Conservation (phyloP, 92 coral and sea anemone species). For the Meandrina meandrites region DNA sequence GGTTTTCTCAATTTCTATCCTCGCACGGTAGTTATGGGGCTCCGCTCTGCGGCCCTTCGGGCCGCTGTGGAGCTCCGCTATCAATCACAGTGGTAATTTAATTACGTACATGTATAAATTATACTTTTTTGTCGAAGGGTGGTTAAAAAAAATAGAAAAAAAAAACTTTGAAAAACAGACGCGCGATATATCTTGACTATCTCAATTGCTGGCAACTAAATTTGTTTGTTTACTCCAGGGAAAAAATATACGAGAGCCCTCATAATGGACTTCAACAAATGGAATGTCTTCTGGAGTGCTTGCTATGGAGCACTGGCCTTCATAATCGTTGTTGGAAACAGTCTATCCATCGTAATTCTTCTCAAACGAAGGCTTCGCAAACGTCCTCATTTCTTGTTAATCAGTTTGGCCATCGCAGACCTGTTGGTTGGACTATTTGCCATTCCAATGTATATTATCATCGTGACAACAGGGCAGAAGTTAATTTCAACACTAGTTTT, state of each 20-base stretch:
- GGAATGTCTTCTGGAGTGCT: slow-evolving; percentile 49
- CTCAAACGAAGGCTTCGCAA: slow-evolving; percentile 57
- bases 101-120: no score
- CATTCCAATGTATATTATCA: slow-evolving; percentile 51
- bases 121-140: no score
- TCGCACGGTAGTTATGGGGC: no score
- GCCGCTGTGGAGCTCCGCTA: no score
- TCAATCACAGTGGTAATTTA: no score
- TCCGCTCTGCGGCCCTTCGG: no score
- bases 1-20: no score
- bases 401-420: slow-evolving; percentile 73
- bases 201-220: not conserved
- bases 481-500: slow-evolving; percentile 10
- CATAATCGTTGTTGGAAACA: slow-evolving; percentile 52
- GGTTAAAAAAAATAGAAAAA: no score
- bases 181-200: not conserved
- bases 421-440: slow-evolving; percentile 60
- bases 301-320: slow-evolving; percentile 60
- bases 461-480: slow-evolving; percentile 12
- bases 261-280: slow-evolving; percentile 33
- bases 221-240: not conserved
- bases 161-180: no score
- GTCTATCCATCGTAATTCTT: slow-evolving; percentile 51
- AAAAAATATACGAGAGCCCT: not conserved
- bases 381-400: slow-evolving; percentile 63